Conservation (phyloP, 2,888 invertebrate genomes). For the Nemurella pictetii region DNA sequence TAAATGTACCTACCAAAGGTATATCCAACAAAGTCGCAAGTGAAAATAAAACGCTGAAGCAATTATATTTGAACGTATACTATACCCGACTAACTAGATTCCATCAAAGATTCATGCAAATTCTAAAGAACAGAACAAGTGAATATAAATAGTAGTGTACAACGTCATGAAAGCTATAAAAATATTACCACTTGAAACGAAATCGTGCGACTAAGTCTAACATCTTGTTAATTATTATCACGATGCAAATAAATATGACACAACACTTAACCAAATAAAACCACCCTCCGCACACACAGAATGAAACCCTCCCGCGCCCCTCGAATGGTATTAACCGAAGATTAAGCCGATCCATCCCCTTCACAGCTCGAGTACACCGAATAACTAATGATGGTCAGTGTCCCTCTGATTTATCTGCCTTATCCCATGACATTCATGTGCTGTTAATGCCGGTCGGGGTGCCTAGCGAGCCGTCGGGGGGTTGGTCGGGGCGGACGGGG, state of each 20-base stretch:
- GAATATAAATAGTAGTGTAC: no score
- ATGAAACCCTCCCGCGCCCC: no score
- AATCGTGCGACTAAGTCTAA: neutral
- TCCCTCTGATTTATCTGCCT: conserved; percentile 8
- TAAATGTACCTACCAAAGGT: neutral
- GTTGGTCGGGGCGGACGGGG: neutral
- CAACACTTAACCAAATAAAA: neutral
- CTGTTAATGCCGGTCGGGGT: conserved; percentile 9
- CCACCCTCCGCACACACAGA: no score
- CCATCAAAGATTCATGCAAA: neutral
- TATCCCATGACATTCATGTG: conserved; percentile 2
- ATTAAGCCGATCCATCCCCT: neutral
- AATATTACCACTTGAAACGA: neutral
- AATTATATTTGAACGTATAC: no score
- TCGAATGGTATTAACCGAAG: no score
- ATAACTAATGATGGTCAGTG: neutral
- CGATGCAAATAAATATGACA: neutral
- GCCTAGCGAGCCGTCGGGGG: neutral
- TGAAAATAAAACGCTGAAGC: neutral
- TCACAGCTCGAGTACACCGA: neutral
- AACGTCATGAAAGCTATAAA: neutral
- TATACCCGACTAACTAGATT: neutral
- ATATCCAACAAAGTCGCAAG: neutral
- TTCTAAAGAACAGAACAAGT: no score
- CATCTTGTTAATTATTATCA: neutral